Conservation (phyloP, 2,797 vertebrate species). For the Cossypha polioptera region DNA sequence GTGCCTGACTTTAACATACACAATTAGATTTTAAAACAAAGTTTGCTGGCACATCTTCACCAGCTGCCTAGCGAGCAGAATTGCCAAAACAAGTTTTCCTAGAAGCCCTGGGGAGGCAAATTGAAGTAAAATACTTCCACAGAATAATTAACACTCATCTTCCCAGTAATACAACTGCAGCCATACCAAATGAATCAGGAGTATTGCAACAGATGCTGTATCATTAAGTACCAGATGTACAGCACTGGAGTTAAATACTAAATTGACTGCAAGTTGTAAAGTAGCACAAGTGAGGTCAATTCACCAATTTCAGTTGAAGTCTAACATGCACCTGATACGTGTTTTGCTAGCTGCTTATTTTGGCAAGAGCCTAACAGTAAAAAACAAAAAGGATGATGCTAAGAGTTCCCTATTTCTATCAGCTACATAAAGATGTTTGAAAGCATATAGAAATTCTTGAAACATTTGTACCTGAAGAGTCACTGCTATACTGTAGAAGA, state of each 20-base stretch:
- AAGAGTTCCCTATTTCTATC: background rate
- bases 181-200: background rate
- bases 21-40: slow-evolving; percentile 17
- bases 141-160: background rate
- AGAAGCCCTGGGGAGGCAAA: background rate
- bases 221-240: slow-evolving; percentile 27
- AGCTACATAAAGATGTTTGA: background rate
- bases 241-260: background rate
- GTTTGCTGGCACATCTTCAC: background rate
- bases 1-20: background rate
- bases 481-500: background rate
- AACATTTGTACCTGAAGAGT: background rate
- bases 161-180: background rate
- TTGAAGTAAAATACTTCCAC: background rate
- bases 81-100: background rate
- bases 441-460: background rate
- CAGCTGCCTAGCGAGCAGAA: background rate
- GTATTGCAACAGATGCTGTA: slow-evolving; percentile 5
- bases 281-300: background rate
- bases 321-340: background rate
- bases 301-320: background rate
- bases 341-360: background rate
- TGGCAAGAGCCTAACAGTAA: background rate
- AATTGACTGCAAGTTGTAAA: background rate
- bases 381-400: background rate